Percentiles rank a stretch among this genome's conserved stretches.
Evolutionary conservation across 2,888 invertebrate species (phyloP).

Genomic region (Xylocampa areola): DNA sequence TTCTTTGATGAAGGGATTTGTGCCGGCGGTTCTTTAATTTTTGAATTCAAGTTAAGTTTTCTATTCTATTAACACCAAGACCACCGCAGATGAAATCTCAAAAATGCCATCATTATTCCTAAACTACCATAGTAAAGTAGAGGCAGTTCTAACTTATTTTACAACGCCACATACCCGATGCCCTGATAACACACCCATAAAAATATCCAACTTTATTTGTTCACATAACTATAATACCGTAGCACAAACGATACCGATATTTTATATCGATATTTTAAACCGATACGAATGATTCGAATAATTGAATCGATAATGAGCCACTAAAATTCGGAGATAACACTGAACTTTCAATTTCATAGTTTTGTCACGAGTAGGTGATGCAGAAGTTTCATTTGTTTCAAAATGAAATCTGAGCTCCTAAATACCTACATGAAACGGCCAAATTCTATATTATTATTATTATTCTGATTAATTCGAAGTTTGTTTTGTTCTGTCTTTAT

Average conservation of each 20-base stretch:
- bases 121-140: not conserved
- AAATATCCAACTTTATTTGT: constrained; percentile 59
- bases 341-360: constrained; percentile 55
- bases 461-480: too few relatives aligned
- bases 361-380: not conserved
- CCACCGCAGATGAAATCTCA: constrained; percentile 18
- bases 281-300: constrained; percentile 59
- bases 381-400: not conserved
- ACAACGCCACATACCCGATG: constrained; percentile 25
- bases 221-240: constrained; percentile 36
- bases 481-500: too few relatives aligned
- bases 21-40: too few relatives aligned
- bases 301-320: constrained; percentile 58
- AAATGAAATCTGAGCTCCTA: too few relatives aligned
- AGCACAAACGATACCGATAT: constrained; percentile 48
- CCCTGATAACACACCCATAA: constrained; percentile 41
- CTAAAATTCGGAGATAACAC: constrained; percentile 57
- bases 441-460: too few relatives aligned
- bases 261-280: constrained; percentile 43
- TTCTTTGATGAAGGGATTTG: too few relatives aligned
- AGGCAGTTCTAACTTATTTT: constrained; percentile 17
- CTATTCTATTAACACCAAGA: not conserved
- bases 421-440: too few relatives aligned
- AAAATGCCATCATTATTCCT: constrained; percentile 9
- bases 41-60: too few relatives aligned